Percentiles rank a stretch among this genome's conserved stretches.
Conservation (phyloP, 2,113 vertebrate species). For the Empidonax alnorum region DNA sequence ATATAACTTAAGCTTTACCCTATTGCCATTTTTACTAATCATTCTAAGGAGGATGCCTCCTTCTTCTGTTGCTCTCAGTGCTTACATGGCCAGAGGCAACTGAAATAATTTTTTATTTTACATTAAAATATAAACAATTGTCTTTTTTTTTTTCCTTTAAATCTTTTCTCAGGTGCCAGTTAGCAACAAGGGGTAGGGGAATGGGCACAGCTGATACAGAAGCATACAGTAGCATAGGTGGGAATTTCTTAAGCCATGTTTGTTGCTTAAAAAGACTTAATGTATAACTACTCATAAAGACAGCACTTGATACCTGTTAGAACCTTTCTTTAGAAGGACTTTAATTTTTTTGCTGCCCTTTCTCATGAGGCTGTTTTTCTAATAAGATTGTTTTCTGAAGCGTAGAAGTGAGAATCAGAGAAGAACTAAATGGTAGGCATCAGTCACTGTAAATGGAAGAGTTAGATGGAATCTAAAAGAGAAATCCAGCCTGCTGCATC, state of each 20-base stretch:
- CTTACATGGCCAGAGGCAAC: background rate
- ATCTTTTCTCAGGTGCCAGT: background rate
- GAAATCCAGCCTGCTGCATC: background rate
- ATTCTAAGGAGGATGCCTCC: background rate
- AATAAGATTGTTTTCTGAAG: background rate
- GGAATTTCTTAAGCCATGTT: background rate
- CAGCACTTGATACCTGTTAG: background rate
- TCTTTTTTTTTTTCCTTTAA: background rate
- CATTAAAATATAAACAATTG: background rate
- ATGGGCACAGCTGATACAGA: background rate
- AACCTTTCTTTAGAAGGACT: background rate
- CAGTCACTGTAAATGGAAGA: background rate
- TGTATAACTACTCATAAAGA: background rate
- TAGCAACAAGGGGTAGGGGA: background rate
- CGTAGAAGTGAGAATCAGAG: background rate
- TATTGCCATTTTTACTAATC: background rate
- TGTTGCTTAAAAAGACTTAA: background rate
- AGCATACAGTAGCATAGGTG: background rate
- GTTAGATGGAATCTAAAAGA: background rate
- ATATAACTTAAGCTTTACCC: background rate
- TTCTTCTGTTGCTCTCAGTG: background rate
- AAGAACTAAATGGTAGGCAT: background rate
- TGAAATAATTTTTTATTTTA: background rate
- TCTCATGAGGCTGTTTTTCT: background rate
- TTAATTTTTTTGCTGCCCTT: background rate